Percentiles rank a stretch among this genome's conserved stretches.
These are phyloP conservation scores for Rotaria sp. DNA, from an alignment of 2,888 invertebrate species.

Conservation along the genomic window DNA sequence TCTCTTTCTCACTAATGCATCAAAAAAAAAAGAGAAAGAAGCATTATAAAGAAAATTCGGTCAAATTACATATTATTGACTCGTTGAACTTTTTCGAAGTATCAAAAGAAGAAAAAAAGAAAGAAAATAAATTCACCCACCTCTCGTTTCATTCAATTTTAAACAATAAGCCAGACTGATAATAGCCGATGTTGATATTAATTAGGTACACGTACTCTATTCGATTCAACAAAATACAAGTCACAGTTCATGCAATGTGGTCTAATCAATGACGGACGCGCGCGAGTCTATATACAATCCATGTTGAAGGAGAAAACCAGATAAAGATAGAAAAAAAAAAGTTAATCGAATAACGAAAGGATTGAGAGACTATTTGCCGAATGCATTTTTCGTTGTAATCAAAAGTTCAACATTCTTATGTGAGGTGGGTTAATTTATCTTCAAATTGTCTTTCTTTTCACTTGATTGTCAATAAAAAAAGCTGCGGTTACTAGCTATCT, in stretches of 20 bases:
- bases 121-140: not conserved
- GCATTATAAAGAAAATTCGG: not conserved
- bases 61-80: constrained; percentile 16
- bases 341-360: too few relatives aligned
- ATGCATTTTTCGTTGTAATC: not conserved
- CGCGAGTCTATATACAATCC: not conserved
- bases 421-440: not conserved
- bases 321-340: not conserved
- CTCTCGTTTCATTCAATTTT: not conserved
- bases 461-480: not conserved
- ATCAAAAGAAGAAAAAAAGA: not conserved
- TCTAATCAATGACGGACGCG: not conserved
- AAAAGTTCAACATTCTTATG: not conserved
- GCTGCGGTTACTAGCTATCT: not conserved
- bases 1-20: not conserved
- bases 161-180: not conserved
- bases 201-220: not conserved
- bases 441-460: not conserved
- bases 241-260: not conserved
- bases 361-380: not conserved
- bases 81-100: not conserved
- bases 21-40: not conserved
- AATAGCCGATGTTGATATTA: not conserved
- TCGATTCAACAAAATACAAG: not conserved
- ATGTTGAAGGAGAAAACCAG: not conserved